phyloP scores from a whole-genome alignment of 2,797 vertebrate species.

The Coregonus ussuriensis region DNA sequence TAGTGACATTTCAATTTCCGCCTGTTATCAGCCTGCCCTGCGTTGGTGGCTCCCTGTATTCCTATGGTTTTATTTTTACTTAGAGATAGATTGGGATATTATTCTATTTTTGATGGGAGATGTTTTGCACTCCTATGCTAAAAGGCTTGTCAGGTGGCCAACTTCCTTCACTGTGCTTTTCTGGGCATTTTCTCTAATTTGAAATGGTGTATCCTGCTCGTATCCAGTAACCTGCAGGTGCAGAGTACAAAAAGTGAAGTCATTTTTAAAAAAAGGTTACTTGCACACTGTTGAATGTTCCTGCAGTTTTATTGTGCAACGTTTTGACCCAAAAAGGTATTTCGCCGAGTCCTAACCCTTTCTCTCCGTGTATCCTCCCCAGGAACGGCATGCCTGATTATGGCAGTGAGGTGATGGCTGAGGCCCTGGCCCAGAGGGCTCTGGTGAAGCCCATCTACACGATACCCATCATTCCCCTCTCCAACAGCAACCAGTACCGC shows the following conservation, averaged over 20 bases:
- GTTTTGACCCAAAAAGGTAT: neutral
- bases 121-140: neutral
- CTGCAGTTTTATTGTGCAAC: neutral
- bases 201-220: neutral
- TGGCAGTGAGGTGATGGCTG: conserved; percentile 93
- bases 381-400: conserved; percentile 94
- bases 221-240: too few relatives aligned
- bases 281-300: neutral
- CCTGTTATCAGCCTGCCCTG: conserved; percentile 54
- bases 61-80: conserved; percentile 35
- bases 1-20: conserved; percentile 77
- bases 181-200: neutral
- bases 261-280: neutral
- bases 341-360: neutral
- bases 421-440: conserved; percentile 92
- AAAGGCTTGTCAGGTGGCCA: neutral
- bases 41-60: conserved; percentile 31
- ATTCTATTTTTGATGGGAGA: neutral
- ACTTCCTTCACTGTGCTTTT: neutral
- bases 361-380: conserved; percentile 31
- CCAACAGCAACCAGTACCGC: conserved; percentile 89
- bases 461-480: conserved; percentile 91
- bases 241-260: too few relatives aligned
- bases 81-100: neutral
- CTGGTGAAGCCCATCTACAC: conserved; percentile 91